phyloP scores from a whole-genome alignment of 2,888 invertebrate genomes.

The Cheilosia impressa region DNA sequence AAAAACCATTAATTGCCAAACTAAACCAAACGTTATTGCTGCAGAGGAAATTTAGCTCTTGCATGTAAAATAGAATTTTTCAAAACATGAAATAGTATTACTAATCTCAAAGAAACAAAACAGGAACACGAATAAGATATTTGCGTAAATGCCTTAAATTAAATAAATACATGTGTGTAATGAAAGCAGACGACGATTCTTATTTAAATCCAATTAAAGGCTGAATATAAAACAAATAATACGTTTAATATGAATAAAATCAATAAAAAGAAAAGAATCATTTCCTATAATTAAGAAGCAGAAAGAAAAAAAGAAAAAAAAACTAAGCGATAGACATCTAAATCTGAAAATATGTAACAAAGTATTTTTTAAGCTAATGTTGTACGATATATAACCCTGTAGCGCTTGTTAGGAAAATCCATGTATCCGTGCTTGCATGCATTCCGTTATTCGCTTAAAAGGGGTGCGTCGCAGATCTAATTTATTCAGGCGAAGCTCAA shows the following conservation, averaged over 20 bases:
- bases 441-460: no score
- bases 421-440: no score
- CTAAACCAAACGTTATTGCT: conserved; percentile 22
- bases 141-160: conserved; percentile 56
- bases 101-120: not conserved
- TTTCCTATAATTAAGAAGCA: conserved; percentile 37
- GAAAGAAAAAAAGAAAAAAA: not conserved
- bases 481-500: no score
- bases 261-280: conserved; percentile 56
- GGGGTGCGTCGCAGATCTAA: no score
- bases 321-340: conserved; percentile 11
- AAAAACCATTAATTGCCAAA: conserved; percentile 49
- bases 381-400: not conserved
- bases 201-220: conserved; percentile 68
- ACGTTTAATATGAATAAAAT: conserved; percentile 51
- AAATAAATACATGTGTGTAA: conserved; percentile 32
- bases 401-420: not conserved
- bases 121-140: conserved; percentile 16
- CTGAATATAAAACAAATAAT: conserved; percentile 55
- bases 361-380: conserved; percentile 6
- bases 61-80: conserved; percentile 25
- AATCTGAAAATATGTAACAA: conserved; percentile 5
- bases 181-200: conserved; percentile 59
- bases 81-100: conserved; percentile 7
- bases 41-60: conserved; percentile 21